A percentile compares a stretch with the other conserved stretches of the same genome.
These are phyloP conservation scores for Rhynchomys soricoides DNA, from an alignment of 2,113 vertebrate species.

Conservation along the genomic window DNA sequence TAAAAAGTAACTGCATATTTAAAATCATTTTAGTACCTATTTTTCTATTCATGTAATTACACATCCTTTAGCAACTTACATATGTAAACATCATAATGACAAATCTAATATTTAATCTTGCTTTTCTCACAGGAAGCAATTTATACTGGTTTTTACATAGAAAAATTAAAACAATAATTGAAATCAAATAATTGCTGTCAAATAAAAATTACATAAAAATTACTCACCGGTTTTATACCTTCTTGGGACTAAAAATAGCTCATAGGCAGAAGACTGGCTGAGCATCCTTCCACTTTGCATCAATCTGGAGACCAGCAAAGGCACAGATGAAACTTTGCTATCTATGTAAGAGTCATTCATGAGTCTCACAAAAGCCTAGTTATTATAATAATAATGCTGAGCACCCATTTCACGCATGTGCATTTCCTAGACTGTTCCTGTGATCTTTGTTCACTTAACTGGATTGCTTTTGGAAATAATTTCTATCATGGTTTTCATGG, in stretches of 20 bases:
- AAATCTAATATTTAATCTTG: not conserved
- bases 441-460: not conserved
- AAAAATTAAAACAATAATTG: not conserved
- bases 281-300: too few species aligned
- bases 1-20: not conserved
- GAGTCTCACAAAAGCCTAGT: not conserved
- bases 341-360: not conserved
- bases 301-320: not conserved
- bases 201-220: not conserved
- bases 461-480: slow-evolving; percentile 39
- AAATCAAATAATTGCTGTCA: not conserved
- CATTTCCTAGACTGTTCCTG: not conserved
- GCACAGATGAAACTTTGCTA: not conserved
- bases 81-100: not conserved
- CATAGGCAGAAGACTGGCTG: not conserved
- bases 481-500: not conserved
- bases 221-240: not conserved
- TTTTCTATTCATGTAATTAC: not conserved
- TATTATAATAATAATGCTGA: not conserved
- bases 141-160: not conserved
- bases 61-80: not conserved
- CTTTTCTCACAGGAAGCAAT: not conserved
- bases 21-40: not conserved
- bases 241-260: not conserved
- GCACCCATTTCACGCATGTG: not conserved